phyloP scores from a whole-genome alignment of 2,888 invertebrate species.

The Plutella xylostella region DNA sequence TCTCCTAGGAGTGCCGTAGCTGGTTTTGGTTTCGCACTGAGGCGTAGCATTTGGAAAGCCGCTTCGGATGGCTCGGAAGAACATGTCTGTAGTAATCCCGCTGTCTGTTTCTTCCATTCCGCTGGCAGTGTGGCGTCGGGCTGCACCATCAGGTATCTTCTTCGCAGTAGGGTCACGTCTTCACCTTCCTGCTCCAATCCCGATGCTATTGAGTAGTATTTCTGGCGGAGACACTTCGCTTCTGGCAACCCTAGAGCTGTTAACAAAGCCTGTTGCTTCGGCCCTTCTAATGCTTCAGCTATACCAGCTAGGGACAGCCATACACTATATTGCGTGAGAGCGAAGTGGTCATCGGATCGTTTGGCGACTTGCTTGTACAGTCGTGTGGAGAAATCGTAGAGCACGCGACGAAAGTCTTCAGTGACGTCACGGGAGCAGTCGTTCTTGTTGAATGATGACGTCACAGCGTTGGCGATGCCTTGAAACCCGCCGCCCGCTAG shows the following conservation, averaged over 20 bases:
- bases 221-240: conserved; percentile 20
- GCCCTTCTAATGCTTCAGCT: background rate
- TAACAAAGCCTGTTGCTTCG: background rate
- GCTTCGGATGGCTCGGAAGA: background rate
- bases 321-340: conserved; percentile 23
- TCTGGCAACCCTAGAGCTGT: conserved; percentile 13
- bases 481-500: too few relatives aligned
- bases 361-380: conserved; percentile 14
- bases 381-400: conserved; percentile 14
- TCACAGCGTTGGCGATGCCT: too few relatives aligned
- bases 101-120: conserved; percentile 16
- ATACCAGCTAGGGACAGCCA: conserved; percentile 27
- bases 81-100: conserved; percentile 12
- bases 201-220: conserved; percentile 24
- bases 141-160: conserved; percentile 20
- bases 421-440: conserved; percentile 11
- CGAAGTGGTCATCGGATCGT: conserved; percentile 19
- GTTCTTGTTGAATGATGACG: too few relatives aligned
- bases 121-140: conserved; percentile 14
- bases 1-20: conserved; percentile 13
- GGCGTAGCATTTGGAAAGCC: too few relatives aligned
- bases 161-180: conserved; percentile 20
- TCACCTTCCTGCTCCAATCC: conserved; percentile 19
- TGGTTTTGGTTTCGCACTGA: too few relatives aligned
- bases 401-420: conserved; percentile 8